These are phyloP conservation scores for Chloromyia formosa DNA, from an alignment of 2,888 invertebrate genomes.

Conservation along the genomic window DNA sequence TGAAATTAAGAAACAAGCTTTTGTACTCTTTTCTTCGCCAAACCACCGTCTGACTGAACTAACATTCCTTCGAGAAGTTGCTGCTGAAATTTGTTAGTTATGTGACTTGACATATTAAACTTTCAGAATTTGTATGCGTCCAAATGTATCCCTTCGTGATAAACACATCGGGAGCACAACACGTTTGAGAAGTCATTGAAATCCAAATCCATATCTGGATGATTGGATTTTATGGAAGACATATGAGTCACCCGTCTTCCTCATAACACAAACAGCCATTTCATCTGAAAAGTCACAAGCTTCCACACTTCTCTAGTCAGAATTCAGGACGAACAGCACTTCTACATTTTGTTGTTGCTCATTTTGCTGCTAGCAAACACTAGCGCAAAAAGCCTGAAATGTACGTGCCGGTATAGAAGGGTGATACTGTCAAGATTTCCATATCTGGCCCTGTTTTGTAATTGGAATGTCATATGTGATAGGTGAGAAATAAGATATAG, in stretches of 20 bases:
- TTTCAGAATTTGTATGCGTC: background rate
- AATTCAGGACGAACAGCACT: background rate
- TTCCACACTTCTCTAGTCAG: background rate
- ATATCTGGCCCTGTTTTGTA: conserved; percentile 21
- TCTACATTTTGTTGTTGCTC: background rate
- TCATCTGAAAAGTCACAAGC: background rate
- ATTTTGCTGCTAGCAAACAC: background rate
- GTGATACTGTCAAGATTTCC: conserved; percentile 14
- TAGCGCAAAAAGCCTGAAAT: background rate
- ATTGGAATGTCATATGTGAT: conserved; percentile 46
- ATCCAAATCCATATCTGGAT: conserved; percentile 18
- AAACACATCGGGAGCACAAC: background rate
- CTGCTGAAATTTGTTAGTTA: background rate
- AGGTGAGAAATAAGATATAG: conserved; percentile 47
- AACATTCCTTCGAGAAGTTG: too few species aligned
- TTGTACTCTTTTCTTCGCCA: too few species aligned
- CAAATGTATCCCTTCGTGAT: background rate
- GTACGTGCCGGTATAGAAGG: conserved; percentile 2
- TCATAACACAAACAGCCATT: conserved; percentile 24
- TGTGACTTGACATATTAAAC: background rate
- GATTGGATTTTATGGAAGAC: conserved; percentile 21
- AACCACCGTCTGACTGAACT: too few species aligned
- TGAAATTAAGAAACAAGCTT: too few species aligned
- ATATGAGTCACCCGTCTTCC: conserved; percentile 10
- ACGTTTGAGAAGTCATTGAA: conserved; percentile 26